phyloP scores from a whole-genome alignment of 1,140 invertebrate genomes.

The Trichonephila clavipes region DNA sequence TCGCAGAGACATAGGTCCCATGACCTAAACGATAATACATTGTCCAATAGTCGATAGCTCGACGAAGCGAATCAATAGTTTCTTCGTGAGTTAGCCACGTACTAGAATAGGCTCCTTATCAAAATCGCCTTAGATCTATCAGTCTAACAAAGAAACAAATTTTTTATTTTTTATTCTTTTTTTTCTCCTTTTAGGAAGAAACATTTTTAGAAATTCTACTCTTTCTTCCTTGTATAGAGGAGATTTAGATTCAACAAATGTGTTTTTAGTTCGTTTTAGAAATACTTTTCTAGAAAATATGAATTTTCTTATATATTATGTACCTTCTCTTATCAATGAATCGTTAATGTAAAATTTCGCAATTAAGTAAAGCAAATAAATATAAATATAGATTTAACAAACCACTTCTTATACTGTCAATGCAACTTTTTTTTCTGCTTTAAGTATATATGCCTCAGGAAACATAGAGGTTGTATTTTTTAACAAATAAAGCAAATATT shows the following conservation, averaged over 20 bases:
- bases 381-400: too few relatives aligned
- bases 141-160: slow-evolving; percentile 31
- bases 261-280: neutral
- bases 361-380: too few relatives aligned
- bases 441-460: too few relatives aligned
- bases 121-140: slow-evolving; percentile 58
- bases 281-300: too few relatives aligned
- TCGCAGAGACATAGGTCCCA: slow-evolving; percentile 1
- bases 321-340: too few relatives aligned
- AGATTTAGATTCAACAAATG: neutral
- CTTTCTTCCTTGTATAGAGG: neutral
- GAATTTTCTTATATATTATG: too few relatives aligned
- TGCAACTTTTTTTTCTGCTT: too few relatives aligned
- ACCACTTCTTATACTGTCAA: too few relatives aligned
- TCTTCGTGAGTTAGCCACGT: slow-evolving; percentile 26
- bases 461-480: too few relatives aligned
- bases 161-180: neutral
- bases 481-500: too few relatives aligned
- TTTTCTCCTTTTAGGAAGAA: neutral
- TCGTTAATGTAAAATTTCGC: too few relatives aligned
- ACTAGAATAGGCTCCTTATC: slow-evolving; percentile 37
- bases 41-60: slow-evolving; percentile 51
- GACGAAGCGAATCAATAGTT: slow-evolving; percentile 37
- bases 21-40: slow-evolving; percentile 61
- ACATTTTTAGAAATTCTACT: neutral